A percentile compares a stretch with the other conserved stretches of the same genome.
These are phyloP conservation scores for Aspidiotus destructor DNA, from an alignment of 2,888 invertebrate species.

Conservation along the genomic window DNA sequence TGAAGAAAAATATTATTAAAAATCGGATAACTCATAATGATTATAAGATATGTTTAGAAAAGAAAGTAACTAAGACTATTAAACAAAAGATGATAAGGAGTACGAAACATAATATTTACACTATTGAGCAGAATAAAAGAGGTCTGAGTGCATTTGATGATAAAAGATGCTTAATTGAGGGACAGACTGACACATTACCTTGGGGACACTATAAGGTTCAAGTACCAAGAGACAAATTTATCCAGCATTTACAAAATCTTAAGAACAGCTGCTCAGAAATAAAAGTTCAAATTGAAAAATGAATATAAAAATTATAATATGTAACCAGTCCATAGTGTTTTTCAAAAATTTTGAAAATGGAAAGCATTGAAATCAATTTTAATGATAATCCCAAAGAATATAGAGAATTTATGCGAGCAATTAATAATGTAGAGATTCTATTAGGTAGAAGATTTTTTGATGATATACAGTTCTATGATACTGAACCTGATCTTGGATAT, in stretches of 20 bases:
- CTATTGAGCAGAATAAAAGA: conserved; percentile 13
- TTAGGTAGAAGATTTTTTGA: too few relatives aligned
- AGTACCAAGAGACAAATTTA: conserved; percentile 2
- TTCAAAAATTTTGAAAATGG: conserved; percentile 7
- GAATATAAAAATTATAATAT: conserved; percentile 9
- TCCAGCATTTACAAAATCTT: conserved; percentile 4
- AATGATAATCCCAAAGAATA: background rate
- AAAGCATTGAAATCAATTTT: conserved; percentile 10
- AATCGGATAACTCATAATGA: too few relatives aligned
- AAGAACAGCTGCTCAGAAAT: too few relatives aligned
- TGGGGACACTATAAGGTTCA: conserved; percentile 6
- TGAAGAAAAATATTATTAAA: too few relatives aligned
- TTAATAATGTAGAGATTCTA: background rate
- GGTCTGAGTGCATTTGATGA: conserved; percentile 11
- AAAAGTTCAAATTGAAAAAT: conserved; percentile 6
- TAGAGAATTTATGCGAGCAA: conserved; percentile 6
- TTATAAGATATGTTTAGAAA: too few relatives aligned
- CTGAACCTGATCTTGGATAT: conserved; percentile 10
- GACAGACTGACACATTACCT: conserved; percentile 12
- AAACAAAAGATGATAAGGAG: too few relatives aligned
- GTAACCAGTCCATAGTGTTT: background rate
- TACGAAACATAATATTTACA: too few relatives aligned
- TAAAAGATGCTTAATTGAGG: conserved; percentile 13
- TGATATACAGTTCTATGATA: too few relatives aligned
- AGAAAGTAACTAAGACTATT: too few relatives aligned